A percentile compares a stretch with the other conserved stretches of the same genome.
These are phyloP conservation scores for Troides aeacus DNA, from an alignment of 2,888 invertebrate genomes.

Conservation along the genomic window DNA sequence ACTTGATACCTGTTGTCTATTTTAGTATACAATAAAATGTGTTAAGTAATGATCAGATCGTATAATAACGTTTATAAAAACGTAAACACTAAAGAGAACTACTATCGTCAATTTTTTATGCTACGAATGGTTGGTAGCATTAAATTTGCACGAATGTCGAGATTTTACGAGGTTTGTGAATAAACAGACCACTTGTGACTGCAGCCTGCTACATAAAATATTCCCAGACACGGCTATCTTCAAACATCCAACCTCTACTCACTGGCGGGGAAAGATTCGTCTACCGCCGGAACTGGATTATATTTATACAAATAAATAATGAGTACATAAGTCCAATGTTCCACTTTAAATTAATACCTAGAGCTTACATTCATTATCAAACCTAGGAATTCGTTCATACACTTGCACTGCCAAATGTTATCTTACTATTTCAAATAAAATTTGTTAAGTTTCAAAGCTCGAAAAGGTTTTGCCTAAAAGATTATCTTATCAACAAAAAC, in stretches of 20 bases:
- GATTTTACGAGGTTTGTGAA: constrained; percentile 5
- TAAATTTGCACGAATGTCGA: not conserved
- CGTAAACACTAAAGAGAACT: too few species aligned
- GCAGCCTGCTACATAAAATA: constrained; percentile 23
- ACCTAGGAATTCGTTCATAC: too few species aligned
- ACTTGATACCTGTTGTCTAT: too few species aligned
- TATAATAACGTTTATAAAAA: too few species aligned
- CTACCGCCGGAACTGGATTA: not conserved
- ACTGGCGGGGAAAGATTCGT: constrained; percentile 1
- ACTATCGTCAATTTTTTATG: not conserved
- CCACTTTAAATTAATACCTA: not conserved
- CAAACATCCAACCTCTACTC: constrained; percentile 6
- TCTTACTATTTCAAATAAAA: too few species aligned
- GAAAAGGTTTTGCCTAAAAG: too few species aligned
- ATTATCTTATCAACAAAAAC: too few species aligned
- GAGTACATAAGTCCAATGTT: not conserved
- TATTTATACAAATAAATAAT: not conserved
- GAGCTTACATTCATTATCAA: too few species aligned
- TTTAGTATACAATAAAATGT: too few species aligned
- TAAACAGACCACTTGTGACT: constrained; percentile 21
- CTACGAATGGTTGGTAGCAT: not conserved
- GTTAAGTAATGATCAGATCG: too few species aligned
- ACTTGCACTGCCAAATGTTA: too few species aligned
- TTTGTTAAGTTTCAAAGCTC: too few species aligned
- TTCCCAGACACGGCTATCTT: constrained; percentile 25